Evolutionary conservation across 2,797 vertebrate species (phyloP).

Genomic region (Pangasius sanitwongsei): DNA sequence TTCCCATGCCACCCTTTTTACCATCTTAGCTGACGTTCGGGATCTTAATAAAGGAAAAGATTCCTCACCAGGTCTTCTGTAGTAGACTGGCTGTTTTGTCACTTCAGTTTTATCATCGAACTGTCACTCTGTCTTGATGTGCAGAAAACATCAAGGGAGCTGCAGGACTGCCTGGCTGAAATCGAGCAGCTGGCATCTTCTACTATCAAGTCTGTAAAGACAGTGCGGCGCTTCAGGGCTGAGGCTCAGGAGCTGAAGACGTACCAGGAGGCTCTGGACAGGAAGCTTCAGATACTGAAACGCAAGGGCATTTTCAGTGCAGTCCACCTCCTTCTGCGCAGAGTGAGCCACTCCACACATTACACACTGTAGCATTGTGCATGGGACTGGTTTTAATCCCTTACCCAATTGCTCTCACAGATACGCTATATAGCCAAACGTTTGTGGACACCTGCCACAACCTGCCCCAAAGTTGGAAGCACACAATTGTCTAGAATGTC

Average conservation of each 20-base stretch:
- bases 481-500: not conserved
- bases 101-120: not conserved
- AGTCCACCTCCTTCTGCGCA: slow-evolving; percentile 63
- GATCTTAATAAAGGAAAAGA: not conserved
- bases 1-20: not conserved
- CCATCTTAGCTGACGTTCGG: not conserved
- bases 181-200: slow-evolving; percentile 76
- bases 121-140: not conserved
- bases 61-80: not conserved
- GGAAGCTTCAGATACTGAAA: slow-evolving; percentile 67
- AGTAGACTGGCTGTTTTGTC: not conserved
- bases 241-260: slow-evolving; percentile 73
- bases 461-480: not conserved
- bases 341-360: slow-evolving; percentile 69
- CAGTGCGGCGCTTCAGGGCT: slow-evolving; percentile 79
- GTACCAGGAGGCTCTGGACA: slow-evolving; percentile 70
- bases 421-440: no score
- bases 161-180: slow-evolving; percentile 79
- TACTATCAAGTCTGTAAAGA: slow-evolving; percentile 70
- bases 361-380: not conserved
- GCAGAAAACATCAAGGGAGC: slow-evolving; percentile 75
- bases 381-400: not conserved
- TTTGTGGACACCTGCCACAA: not conserved
- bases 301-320: slow-evolving; percentile 65
- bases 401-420: not conserved